Conservation (phyloP, 1,140 invertebrate species). For the Druon quercuslanigerum region DNA sequence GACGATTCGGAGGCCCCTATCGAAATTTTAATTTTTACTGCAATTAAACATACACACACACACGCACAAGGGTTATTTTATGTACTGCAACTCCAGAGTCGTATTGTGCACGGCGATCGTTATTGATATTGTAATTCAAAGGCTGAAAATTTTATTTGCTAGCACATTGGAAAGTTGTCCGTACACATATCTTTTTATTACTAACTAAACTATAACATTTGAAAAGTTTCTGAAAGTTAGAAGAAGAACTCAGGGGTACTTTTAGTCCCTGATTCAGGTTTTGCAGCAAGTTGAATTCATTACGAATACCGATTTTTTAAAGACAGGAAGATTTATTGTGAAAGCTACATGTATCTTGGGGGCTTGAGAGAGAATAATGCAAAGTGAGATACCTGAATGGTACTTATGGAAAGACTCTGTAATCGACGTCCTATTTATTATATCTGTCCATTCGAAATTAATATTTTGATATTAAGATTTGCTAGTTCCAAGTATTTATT, state of each 20-base stretch:
- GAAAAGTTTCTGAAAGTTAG: neutral
- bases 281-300: no score
- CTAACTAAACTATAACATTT: conserved; percentile 38
- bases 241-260: neutral
- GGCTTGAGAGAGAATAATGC: neutral
- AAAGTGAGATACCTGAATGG: neutral
- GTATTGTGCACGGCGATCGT: neutral
- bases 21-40: no score
- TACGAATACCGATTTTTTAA: no score
- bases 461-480: conserved; percentile 15
- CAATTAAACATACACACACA: no score
- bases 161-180: conserved; percentile 24
- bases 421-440: neutral
- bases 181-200: conserved; percentile 42
- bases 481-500: neutral
- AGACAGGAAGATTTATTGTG: neutral
- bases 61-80: neutral
- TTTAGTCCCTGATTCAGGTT: no score
- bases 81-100: neutral
- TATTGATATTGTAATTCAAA: conserved; percentile 14
- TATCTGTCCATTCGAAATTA: neutral
- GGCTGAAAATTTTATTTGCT: conserved; percentile 32
- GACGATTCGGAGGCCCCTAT: no score
- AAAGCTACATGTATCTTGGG: neutral
- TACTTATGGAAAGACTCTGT: neutral